Base-by-base conservation (phyloP, 2,797 vertebrate species). In the Galaxias olidus region DNA sequence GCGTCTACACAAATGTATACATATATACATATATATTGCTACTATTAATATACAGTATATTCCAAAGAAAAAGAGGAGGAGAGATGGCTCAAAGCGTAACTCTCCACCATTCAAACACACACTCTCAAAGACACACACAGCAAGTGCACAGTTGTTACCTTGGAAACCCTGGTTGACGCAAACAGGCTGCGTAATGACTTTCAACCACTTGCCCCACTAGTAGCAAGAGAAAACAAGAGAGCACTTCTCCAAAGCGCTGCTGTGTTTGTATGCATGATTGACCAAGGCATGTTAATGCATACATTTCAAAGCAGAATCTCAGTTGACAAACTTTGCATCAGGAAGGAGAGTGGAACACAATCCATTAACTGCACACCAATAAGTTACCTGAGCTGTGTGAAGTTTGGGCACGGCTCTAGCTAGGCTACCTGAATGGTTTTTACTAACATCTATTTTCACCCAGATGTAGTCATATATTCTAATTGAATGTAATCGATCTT, bases 251-350 rank as follows among this genome's bases (percentile, higher is more conserved):
- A 50, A 65, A 62, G 40, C 10, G 0, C 53, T 30, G 46, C 12
- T 44, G 42, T 65, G 51, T 74, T 66, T n/a, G 0, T 56, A 63
- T 74, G 74, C 73, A 58, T 70, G 64, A 71, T 15, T 75, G 73
- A 77, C 48, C 48, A 4, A 69, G 51, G 50, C 61, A 59, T 78
- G 76, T 80, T 78, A 74, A 85, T 86, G 76, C 47, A 68, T 82
- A 87, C 84, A 10, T n/a, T 13, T 4, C 12, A 51, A 8, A 9
- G 15, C 17, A n/a, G 47, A n/a, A n/a, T n/a, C n/a, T n/a, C 8
- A 15, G 13, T 19, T 8, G 43, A 14, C 20, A 40, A n/a, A 18
- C 9, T 30, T 12, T 9, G 15, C 10, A 9, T 70, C 57, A 58
- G 50, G 60, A 46, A 40, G 17, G 43, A 41, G 45, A 65, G 45